Conservation (phyloP, 2,113 vertebrate genomes). For the Rhipidura dahli region DNA sequence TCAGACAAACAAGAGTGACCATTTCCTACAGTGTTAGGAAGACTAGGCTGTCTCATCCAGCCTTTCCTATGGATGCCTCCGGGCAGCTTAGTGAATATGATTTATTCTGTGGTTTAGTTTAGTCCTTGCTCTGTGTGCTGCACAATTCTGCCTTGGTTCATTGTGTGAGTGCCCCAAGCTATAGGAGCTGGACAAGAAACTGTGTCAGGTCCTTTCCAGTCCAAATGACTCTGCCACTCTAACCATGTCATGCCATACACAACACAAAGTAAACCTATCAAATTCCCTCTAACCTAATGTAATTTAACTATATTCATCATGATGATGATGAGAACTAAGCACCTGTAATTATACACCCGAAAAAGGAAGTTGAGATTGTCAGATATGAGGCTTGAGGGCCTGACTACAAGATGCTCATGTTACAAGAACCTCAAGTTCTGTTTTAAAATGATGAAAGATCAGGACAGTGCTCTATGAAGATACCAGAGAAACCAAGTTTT, state of each 20-base stretch:
- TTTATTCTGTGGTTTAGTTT: background rate
- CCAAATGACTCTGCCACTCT: background rate
- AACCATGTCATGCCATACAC: background rate
- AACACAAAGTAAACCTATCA: background rate
- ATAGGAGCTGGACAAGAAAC: background rate
- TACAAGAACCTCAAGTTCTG: background rate
- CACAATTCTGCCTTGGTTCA: background rate
- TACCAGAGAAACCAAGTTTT: background rate
- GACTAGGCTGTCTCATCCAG: background rate
- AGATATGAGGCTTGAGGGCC: background rate
- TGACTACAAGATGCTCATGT: background rate
- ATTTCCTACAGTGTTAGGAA: background rate
- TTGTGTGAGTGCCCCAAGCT: background rate
- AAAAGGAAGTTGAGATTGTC: background rate
- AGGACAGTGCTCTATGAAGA: background rate
- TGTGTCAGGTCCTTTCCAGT: background rate
- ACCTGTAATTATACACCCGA: background rate
- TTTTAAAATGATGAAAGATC: background rate
- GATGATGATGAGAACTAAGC: background rate
- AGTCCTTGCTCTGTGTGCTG: background rate
- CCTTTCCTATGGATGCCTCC: background rate
- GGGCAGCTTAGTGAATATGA: background rate
- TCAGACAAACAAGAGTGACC: background rate
- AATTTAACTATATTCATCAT: background rate
- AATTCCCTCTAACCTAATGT: background rate